These are phyloP conservation scores for Indri indri DNA, from an alignment of 2,113 vertebrate species.

Conservation along the genomic window DNA sequence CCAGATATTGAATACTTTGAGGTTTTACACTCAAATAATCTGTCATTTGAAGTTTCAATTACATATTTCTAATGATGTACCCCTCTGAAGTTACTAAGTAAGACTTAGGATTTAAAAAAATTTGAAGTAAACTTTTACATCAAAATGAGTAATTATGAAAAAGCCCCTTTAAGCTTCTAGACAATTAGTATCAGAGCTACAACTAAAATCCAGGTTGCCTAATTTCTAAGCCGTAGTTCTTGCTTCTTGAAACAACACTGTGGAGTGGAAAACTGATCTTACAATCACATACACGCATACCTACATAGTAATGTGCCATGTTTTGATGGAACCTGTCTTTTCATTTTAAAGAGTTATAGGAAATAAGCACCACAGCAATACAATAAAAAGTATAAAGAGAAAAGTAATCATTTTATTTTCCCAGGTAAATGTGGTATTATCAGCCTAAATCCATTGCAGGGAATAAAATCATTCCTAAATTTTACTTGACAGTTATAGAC, in stretches of 20 bases:
- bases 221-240: slow-evolving; percentile 4
- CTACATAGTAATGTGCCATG: not conserved
- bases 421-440: slow-evolving; percentile 6
- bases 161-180: not conserved
- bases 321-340: not conserved
- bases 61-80: not conserved
- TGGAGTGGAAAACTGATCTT: not conserved
- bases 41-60: slow-evolving; percentile 34
- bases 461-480: slow-evolving; percentile 5
- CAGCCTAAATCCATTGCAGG: not conserved
- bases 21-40: slow-evolving; percentile 39
- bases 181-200: not conserved
- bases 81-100: not conserved
- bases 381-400: not conserved
- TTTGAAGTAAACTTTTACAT: slow-evolving; percentile 47
- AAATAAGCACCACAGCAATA: not conserved
- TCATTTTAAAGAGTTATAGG: not conserved
- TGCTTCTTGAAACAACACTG: not conserved
- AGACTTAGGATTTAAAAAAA: slow-evolving; percentile 2
- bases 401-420: slow-evolving; percentile 28
- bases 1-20: not conserved
- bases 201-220: not conserved
- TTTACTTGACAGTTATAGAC: slow-evolving; percentile 21
- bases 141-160: slow-evolving; percentile 20
- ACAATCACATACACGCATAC: not conserved